Percentiles rank a stretch among this genome's conserved stretches.
phyloP scores from a whole-genome alignment of 2,888 invertebrate species.

The Stramonita haemastoma region DNA sequence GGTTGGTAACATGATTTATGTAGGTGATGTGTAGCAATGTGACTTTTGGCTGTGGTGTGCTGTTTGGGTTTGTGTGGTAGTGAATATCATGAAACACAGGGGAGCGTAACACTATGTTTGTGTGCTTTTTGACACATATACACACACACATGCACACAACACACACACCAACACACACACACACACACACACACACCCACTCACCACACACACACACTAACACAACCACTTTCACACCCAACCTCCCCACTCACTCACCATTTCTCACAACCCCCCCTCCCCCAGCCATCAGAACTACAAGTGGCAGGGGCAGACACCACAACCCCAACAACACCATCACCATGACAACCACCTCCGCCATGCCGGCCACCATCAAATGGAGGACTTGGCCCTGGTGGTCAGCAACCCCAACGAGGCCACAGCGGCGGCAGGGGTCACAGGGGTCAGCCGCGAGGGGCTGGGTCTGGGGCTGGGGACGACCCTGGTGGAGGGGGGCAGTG shows the following conservation, averaged over 20 bases:
- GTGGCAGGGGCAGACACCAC: not conserved
- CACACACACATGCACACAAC: too few relatives aligned
- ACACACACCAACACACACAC: not conserved
- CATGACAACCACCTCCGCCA: slow-evolving; percentile 20
- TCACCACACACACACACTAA: too few relatives aligned
- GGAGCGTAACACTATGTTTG: too few relatives aligned
- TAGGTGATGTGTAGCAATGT: too few relatives aligned
- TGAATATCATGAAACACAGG: too few relatives aligned
- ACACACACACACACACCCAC: not conserved
- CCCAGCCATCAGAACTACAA: slow-evolving; percentile 19
- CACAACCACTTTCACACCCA: too few relatives aligned
- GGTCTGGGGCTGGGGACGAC: slow-evolving; percentile 19
- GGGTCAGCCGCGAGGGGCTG: not conserved
- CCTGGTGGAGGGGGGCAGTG: slow-evolving; percentile 31
- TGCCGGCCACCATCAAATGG: slow-evolving; percentile 58
- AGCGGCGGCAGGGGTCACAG: not conserved
- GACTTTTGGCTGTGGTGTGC: too few relatives aligned
- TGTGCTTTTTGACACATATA: too few relatives aligned
- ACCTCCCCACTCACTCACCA: not conserved
- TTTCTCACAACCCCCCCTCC: not conserved
- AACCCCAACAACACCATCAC: not conserved
- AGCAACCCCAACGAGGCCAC: slow-evolving; percentile 31
- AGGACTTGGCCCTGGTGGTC: slow-evolving; percentile 59
- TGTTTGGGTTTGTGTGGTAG: too few relatives aligned
- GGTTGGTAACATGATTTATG: too few relatives aligned